phyloP scores from a whole-genome alignment of 2,113 vertebrate genomes.

The Hucho hucho region DNA sequence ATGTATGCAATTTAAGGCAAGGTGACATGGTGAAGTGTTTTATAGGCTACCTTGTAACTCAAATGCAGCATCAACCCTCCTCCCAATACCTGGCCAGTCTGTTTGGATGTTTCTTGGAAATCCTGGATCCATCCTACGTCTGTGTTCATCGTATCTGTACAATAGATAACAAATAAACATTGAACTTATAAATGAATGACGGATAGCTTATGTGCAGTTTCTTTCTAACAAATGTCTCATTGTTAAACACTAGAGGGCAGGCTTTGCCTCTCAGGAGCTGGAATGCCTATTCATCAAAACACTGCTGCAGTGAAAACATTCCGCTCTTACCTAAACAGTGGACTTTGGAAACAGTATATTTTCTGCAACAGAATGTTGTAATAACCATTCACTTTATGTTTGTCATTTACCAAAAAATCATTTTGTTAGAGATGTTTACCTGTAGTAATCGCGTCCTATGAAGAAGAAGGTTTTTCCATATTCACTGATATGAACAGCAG shows the following conservation, averaged over 20 bases:
- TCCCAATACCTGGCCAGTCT: constrained; percentile 51
- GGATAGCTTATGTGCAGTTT: background rate
- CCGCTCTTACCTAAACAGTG: background rate
- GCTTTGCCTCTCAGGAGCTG: background rate
- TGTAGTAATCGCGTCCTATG: constrained; percentile 64
- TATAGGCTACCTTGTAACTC: constrained; percentile 44
- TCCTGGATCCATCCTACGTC: constrained; percentile 39
- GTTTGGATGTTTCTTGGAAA: constrained; percentile 54
- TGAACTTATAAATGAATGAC: background rate
- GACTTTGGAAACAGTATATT: background rate
- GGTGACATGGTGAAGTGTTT: background rate
- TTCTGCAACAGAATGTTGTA: background rate
- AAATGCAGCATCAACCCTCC: constrained; percentile 53
- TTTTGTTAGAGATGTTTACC: constrained; percentile 41
- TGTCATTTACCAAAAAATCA: background rate
- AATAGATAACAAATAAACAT: constrained; percentile 5
- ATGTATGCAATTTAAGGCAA: background rate
- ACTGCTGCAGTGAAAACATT: background rate
- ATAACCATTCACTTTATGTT: too few relatives aligned
- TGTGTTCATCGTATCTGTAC: constrained; percentile 58
- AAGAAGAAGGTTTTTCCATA: constrained; percentile 67
- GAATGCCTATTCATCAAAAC: background rate
- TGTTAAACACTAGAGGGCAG: constrained; percentile 6
- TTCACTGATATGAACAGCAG: constrained; percentile 60
- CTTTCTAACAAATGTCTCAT: background rate